A percentile compares a stretch with the other conserved stretches of the same genome.
Conservation (phyloP, 1,140 invertebrate genomes). For the Drusus annulatus region DNA sequence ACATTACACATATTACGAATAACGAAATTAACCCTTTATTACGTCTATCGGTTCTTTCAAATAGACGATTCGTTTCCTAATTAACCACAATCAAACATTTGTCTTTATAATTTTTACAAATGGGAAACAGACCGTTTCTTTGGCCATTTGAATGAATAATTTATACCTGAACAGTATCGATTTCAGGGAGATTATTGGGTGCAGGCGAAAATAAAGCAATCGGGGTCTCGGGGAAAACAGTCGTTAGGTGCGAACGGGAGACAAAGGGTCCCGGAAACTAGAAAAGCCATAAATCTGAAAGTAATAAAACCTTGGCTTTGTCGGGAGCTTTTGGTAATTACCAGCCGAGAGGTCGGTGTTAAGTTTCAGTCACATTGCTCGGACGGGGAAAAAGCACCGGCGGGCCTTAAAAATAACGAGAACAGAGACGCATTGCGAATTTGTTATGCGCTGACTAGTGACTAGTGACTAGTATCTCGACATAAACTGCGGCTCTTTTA, state of each 20-base stretch:
- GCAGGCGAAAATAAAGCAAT: conserved; percentile 55
- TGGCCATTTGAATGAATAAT: not conserved
- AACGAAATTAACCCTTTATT: no score
- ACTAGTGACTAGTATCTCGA: no score
- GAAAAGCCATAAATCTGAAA: conserved; percentile 59
- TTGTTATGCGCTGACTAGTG: not conserved
- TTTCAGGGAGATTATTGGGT: conserved; percentile 32
- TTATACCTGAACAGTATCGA: conserved; percentile 33
- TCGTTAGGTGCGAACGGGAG: conserved; percentile 57
- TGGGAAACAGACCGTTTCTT: not conserved
- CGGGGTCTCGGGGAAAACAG: conserved; percentile 46
- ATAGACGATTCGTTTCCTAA: no score
- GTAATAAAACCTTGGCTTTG: conserved; percentile 60
- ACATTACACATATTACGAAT: no score
- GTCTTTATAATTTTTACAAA: no score
- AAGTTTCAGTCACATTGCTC: conserved; percentile 52
- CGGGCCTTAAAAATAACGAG: conserved; percentile 5
- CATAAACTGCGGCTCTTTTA: no score
- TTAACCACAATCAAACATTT: no score
- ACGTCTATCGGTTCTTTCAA: no score
- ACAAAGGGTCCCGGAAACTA: conserved; percentile 50
- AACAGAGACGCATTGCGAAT: conserved; percentile 10
- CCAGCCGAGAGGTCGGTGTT: conserved; percentile 56
- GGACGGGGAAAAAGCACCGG: conserved; percentile 6
- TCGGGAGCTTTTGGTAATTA: conserved; percentile 59